phyloP scores from a whole-genome alignment of 2,113 vertebrate species.

The Hiodon alosoides region DNA sequence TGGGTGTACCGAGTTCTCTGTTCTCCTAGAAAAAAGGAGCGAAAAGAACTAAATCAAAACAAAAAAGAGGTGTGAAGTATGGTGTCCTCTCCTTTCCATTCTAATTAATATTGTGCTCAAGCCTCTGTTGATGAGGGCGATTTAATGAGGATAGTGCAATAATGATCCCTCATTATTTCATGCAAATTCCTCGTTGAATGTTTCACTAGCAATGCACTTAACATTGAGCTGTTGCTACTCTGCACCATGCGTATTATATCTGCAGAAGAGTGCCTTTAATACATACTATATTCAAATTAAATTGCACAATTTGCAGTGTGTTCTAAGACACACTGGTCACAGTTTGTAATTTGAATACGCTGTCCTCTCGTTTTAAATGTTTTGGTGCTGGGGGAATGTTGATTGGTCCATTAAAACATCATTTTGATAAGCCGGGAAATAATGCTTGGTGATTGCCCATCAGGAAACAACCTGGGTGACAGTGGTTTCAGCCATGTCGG shows the following conservation, averaged over 20 bases:
- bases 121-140: conserved; percentile 54
- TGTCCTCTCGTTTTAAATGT: neutral
- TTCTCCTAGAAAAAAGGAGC: neutral
- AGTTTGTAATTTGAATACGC: neutral
- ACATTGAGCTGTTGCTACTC: neutral
- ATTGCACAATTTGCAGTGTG: neutral
- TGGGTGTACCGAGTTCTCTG: neutral
- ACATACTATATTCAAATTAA: neutral
- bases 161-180: conserved; percentile 66
- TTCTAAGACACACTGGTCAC: neutral
- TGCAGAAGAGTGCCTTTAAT: conserved; percentile 5
- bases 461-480: too few relatives aligned
- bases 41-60: neutral
- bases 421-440: neutral
- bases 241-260: conserved; percentile 2
- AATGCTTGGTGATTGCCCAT: neutral
- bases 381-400: neutral
- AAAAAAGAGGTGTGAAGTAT: conserved; percentile 37
- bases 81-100: conserved; percentile 34
- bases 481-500: too few relatives aligned
- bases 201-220: conserved; percentile 28
- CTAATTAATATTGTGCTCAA: conserved; percentile 59
- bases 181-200: conserved; percentile 56
- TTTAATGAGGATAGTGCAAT: conserved; percentile 61
- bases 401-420: neutral